Evolutionary conservation across 2,888 invertebrate genomes (phyloP).

Genomic region (Crossocerus cetratus): DNA sequence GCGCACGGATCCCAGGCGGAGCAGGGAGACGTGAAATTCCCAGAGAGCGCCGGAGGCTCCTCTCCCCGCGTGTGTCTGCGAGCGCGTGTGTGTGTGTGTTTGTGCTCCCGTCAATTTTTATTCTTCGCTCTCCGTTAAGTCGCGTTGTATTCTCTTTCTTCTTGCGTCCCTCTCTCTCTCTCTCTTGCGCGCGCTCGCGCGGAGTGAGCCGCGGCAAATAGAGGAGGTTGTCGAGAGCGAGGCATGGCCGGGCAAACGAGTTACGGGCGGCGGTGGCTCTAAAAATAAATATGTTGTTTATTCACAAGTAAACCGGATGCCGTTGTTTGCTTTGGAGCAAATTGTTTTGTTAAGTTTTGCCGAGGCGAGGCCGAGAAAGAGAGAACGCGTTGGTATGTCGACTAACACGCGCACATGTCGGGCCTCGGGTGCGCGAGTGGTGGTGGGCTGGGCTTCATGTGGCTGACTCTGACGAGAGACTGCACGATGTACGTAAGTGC

Average conservation of each 20-base stretch:
- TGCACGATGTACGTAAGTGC: conserved; percentile 9
- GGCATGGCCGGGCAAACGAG: conserved; percentile 54
- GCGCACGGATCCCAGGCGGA: not conserved
- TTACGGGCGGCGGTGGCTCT: conserved; percentile 70
- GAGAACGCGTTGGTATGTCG: conserved; percentile 25
- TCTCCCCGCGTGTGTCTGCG: conserved; percentile 21
- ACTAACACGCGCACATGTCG: too few species aligned
- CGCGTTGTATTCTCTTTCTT: conserved; percentile 26
- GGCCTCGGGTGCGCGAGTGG: conserved; percentile 11
- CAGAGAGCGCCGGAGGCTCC: not conserved
- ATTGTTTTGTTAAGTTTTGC: conserved; percentile 77
- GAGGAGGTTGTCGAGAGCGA: conserved; percentile 45
- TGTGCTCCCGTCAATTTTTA: conserved; percentile 52
- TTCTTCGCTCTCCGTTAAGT: conserved; percentile 46
- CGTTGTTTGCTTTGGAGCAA: conserved; percentile 77
- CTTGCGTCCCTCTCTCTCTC: too few species aligned
- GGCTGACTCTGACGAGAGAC: conserved; percentile 17
- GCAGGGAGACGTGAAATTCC: not conserved
- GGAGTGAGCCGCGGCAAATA: conserved; percentile 47
- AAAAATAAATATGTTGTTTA: conserved; percentile 78
- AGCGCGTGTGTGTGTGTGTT: too few species aligned
- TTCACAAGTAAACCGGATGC: conserved; percentile 78
- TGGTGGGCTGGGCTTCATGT: conserved; percentile 18
- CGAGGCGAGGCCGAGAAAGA: conserved; percentile 41
- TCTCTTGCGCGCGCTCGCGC: too few species aligned